These are phyloP conservation scores for Parauchenoglanis ngamensis DNA, from an alignment of 2,797 vertebrate genomes.

Conservation along the genomic window DNA sequence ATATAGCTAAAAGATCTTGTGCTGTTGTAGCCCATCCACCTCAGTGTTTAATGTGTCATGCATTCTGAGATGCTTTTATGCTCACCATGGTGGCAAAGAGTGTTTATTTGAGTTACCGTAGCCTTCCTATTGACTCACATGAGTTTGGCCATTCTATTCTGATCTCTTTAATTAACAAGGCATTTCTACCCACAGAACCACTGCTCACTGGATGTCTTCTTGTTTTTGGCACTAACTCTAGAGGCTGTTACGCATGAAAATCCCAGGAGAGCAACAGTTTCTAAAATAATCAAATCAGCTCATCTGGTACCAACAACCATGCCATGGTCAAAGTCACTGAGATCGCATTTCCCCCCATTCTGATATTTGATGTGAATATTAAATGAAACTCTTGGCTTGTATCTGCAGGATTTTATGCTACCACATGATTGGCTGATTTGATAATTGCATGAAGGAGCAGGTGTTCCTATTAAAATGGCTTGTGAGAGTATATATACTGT, in stretches of 20 bases:
- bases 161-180: background rate
- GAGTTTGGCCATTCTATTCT: background rate
- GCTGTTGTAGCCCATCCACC: background rate
- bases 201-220: background rate
- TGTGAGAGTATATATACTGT: background rate
- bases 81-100: background rate
- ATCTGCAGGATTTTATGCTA: background rate
- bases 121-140: background rate
- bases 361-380: background rate
- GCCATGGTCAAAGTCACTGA: too few species aligned
- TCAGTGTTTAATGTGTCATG: background rate
- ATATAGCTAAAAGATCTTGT: background rate
- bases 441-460: background rate
- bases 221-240: background rate
- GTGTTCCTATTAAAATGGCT: background rate
- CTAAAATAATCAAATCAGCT: background rate
- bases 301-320: too few species aligned
- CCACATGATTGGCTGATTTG: background rate
- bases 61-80: background rate
- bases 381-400: background rate
- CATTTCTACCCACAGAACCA: background rate
- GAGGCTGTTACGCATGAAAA: background rate
- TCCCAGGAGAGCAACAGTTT: background rate
- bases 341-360: too few species aligned
- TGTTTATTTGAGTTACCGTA: background rate